Evolutionary conservation across 2,888 invertebrate species (phyloP), one percentile per base, ranked within the genome.

Genomic region (Cerastoderma edule): DNA sequence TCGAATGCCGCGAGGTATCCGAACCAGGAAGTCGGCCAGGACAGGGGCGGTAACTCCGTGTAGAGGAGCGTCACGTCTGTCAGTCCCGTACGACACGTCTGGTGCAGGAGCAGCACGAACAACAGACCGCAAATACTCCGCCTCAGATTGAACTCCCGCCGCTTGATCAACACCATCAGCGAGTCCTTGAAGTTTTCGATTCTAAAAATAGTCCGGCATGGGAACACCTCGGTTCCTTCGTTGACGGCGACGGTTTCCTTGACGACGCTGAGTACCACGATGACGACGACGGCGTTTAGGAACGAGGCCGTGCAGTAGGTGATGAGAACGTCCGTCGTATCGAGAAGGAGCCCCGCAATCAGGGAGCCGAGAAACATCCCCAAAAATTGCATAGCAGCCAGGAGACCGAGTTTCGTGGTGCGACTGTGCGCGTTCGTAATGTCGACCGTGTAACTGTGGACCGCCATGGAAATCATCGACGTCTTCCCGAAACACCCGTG

Each of bases 331-430:
- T 85, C 83, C 4, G 85, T 83, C 4, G 75, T 72, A 57, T 89
- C 88, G 39, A 88, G 72, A 16, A 90, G 75, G 6, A 86, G 65
- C 0, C 91, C 91, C 0, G 88, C 87, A 6, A 89, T 27, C 32
- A 92, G 80, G 10, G 92, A 91, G 0, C 92, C 92, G 0, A 86
- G 72, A 67, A 91, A 91, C 81, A 90, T 87, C 4, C 92, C 92
- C 39, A 92, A 83, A 75, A 89, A 91, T 71, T 91, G 92, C 91
- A 91, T 92, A 19, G 91, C 87, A 44, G 91, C 86, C 16, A 92
- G 80, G 19, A 84, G 76, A n/a, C 90, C 90, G 39, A 92, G 71
- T 60, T 87, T 83, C 32, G 82, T 83, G 0, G 92, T 92, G 16
- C 92, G 84, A 28, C 85, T 70, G 24, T 85, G 87, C 5, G 83